These are phyloP conservation scores for Eidolon dupreanum DNA, from an alignment of 2,797 vertebrate species.

Conservation along the genomic window DNA sequence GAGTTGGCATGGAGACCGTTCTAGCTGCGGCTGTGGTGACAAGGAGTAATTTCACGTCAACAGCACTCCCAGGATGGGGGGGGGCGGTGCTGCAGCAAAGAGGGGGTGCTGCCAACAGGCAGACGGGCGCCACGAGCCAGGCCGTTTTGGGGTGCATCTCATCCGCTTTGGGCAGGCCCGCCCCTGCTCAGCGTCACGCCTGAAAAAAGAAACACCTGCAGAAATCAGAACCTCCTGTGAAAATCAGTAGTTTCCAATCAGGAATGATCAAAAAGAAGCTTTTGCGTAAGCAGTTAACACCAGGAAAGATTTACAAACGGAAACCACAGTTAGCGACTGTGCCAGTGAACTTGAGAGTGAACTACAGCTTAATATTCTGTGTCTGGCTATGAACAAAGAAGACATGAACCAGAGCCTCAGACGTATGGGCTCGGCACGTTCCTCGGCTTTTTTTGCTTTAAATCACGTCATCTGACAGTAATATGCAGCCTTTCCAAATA, in stretches of 20 bases:
- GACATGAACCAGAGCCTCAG: neutral
- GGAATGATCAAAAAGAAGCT: neutral
- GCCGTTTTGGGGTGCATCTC: fast-evolving
- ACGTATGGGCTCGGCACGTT: fast-evolving
- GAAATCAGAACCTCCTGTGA: neutral
- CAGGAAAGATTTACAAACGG: neutral
- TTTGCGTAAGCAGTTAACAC: neutral
- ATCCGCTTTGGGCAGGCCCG: neutral
- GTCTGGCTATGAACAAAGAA: neutral
- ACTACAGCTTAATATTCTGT: neutral
- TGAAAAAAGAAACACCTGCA: neutral
- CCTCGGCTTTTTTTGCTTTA: neutral
- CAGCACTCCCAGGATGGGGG: neutral
- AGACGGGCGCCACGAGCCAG: neutral
- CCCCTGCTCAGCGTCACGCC: fast-evolving
- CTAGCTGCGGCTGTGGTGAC: neutral
- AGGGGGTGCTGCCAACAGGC: neutral
- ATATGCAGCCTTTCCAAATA: neutral
- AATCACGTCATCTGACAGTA: neutral
- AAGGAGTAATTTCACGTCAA: neutral
- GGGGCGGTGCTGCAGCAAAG: neutral
- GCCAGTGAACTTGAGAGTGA: neutral
- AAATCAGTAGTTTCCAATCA: neutral
- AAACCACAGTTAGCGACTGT: neutral
- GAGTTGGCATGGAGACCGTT: conserved; percentile 8